phyloP scores from a whole-genome alignment of 2,888 invertebrate species.

The Hirtodrosophila alboralis region DNA sequence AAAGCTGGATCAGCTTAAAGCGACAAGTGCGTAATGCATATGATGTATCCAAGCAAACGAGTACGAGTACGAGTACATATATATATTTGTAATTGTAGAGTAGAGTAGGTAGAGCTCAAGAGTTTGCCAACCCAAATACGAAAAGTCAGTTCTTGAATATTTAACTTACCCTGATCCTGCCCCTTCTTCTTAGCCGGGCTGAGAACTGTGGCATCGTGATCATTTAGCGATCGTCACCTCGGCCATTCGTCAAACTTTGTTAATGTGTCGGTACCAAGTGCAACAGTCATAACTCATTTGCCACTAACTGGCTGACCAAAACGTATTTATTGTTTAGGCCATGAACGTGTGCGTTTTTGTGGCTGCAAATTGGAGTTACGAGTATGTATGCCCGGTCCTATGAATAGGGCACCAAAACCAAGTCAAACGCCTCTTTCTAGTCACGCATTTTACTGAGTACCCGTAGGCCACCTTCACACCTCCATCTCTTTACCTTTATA shows the following conservation, averaged over 20 bases:
- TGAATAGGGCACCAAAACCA: conserved; percentile 54
- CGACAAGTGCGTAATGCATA: conserved; percentile 78
- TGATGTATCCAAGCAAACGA: conserved; percentile 37
- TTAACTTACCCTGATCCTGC: conserved; percentile 9
- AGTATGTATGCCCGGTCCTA: conserved; percentile 27
- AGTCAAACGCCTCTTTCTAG: conserved; percentile 37
- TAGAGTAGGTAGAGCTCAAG: conserved; percentile 43
- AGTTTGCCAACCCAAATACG: conserved; percentile 66
- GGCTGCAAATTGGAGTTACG: conserved; percentile 61
- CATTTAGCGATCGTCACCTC: conserved; percentile 62
- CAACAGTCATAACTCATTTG: conserved; percentile 76
- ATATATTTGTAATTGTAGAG: conserved; percentile 41
- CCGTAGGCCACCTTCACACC: conserved; percentile 21
- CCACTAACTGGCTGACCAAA: conserved; percentile 69
- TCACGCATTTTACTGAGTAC: conserved; percentile 64
- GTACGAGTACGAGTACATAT: conserved; percentile 31
- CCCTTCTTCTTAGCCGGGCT: conserved; percentile 1
- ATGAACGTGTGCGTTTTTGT: conserved; percentile 64
- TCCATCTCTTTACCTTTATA: conserved; percentile 15
- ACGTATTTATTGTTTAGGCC: conserved; percentile 72
- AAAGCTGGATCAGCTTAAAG: conserved; percentile 80
- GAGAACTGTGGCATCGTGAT: conserved; percentile 48
- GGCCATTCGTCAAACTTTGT: conserved; percentile 70
- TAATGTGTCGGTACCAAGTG: conserved; percentile 75
- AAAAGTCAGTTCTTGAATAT: conserved; percentile 18